Base-by-base conservation (phyloP, 1,140 invertebrate genomes). In the Pseudomyrmex gracilis region DNA sequence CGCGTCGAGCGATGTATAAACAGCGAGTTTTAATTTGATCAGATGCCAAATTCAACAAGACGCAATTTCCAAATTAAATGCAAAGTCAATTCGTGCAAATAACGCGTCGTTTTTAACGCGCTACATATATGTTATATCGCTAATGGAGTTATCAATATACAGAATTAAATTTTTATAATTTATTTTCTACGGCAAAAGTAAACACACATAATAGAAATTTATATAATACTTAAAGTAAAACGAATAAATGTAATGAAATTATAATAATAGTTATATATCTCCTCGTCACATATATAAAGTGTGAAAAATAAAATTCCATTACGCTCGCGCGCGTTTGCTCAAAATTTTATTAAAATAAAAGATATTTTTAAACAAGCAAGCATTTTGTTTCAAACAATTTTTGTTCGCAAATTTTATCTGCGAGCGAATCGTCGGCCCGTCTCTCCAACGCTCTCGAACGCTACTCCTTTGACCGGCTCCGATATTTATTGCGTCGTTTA, bases 401-500 rank as follows among this genome's bases (percentile, higher is more conserved):
- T n/a, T n/a, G n/a, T n/a, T n/a, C n/a, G n/a, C n/a, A n/a, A n/a
- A n/a, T n/a, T 34, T 34, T 34, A 34, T 34, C 7, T 34, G 57
- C 3, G 2, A 22, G 10, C 57, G 4, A 13, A 2, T 70, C 47
- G 43, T 55, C 7, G 22, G 24, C 71, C 71, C 15, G 34, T 7
- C 67, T 80, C 9, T 12, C 43, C 9, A 58, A 60, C 34, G 20
- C 43, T 12, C 43, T 12, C 43, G 22, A 80, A 58, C 20, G 43
- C 13, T 34, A 60, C 55, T 47, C 53, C 76, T 78, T 78, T 78
- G 76, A 78, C 34, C 47, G 53, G 45, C 53, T 71, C 5, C 76
- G 66, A 80, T 80, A 80, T 80, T 80, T 80, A 80, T 80, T 80
- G 76, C 76, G 71, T 66, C 17, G 45, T 83, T 67, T 78, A 83